These are phyloP conservation scores for Mythimna albipuncta DNA, from an alignment of 2,888 invertebrate genomes.

Conservation along the genomic window DNA sequence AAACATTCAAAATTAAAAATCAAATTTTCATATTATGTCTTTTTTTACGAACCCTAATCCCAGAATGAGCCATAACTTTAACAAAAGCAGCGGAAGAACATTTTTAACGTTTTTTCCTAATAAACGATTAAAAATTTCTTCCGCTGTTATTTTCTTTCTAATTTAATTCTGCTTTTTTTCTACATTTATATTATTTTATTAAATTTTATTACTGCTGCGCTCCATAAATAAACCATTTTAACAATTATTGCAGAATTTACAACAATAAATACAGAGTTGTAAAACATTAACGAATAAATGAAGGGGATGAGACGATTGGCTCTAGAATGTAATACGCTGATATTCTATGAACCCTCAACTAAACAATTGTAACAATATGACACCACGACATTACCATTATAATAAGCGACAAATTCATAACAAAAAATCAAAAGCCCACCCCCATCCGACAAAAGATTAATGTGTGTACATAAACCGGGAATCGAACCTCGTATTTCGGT, in stretches of 20 bases:
- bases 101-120: too few species aligned
- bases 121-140: not conserved
- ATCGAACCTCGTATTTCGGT: slow-evolving; percentile 82
- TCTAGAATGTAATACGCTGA: slow-evolving; percentile 7
- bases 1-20: too few species aligned
- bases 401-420: slow-evolving; percentile 71
- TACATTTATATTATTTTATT: not conserved
- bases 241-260: not conserved
- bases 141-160: not conserved
- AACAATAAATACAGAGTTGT: not conserved
- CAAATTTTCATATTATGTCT: not conserved
- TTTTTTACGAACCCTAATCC: not conserved
- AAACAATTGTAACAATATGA: slow-evolving; percentile 51
- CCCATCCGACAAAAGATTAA: slow-evolving; percentile 84
- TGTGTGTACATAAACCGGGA: slow-evolving; percentile 76
- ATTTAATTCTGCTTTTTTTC: too few species aligned
- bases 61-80: not conserved
- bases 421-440: slow-evolving; percentile 75
- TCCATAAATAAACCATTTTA: not conserved
- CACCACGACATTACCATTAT: slow-evolving; percentile 61
- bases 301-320: slow-evolving; percentile 21
- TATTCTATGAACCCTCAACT: slow-evolving; percentile 28
- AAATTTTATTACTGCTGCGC: too few species aligned
- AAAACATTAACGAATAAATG: not conserved
- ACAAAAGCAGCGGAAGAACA: too few species aligned